A percentile compares a stretch with the other conserved stretches of the same genome.
Conservation (phyloP, 2,888 invertebrate genomes). For the Eupithecia centaureata region DNA sequence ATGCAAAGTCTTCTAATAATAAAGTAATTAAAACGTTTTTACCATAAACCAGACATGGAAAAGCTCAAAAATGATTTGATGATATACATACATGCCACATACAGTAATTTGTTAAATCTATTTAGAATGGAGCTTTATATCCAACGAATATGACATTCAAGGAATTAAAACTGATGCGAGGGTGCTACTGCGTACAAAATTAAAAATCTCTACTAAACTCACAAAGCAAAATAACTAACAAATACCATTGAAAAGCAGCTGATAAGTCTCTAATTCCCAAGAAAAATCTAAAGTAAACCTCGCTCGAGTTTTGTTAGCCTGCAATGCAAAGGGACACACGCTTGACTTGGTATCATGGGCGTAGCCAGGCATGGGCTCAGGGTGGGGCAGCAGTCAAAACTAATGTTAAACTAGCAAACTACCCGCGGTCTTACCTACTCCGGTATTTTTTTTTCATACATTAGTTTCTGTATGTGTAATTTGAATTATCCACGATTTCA, state of each 20-base stretch:
- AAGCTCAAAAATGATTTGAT: not conserved
- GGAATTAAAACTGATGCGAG: too few relatives aligned
- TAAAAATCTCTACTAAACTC: not conserved
- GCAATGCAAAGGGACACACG: constrained; percentile 28
- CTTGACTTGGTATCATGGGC: too few relatives aligned
- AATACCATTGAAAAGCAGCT: constrained; percentile 4
- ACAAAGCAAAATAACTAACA: not conserved
- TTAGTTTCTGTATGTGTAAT: too few relatives aligned
- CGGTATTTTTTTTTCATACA: too few relatives aligned
- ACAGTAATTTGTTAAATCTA: not conserved
- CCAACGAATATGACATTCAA: too few relatives aligned
- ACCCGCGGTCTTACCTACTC: too few relatives aligned
- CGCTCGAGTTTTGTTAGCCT: not conserved
- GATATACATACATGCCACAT: too few relatives aligned
- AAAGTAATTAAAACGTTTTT: not conserved
- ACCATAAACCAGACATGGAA: not conserved
- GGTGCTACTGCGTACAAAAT: not conserved
- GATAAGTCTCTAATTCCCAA: constrained; percentile 7
- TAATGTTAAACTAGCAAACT: too few relatives aligned
- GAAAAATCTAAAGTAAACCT: constrained; percentile 10
- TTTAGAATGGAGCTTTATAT: too few relatives aligned
- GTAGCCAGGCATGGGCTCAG: too few relatives aligned
- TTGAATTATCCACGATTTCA: too few relatives aligned
- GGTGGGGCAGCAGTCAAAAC: too few relatives aligned
- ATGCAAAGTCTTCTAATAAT: not conserved